phyloP scores from a whole-genome alignment of 2,888 invertebrate species.

The Aphodius sticticus region DNA sequence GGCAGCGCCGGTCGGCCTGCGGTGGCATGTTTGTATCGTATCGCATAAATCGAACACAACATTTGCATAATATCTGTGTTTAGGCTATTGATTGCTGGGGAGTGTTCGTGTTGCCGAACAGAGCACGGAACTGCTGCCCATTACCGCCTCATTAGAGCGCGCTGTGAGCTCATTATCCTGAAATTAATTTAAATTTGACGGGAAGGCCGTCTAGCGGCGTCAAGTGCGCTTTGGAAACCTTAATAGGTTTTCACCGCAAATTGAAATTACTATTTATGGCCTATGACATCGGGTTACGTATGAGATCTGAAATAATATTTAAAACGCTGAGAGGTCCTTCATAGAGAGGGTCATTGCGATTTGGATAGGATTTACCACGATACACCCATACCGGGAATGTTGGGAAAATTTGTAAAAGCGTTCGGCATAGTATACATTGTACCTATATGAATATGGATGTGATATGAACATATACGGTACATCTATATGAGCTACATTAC shows the following conservation, averaged over 20 bases:
- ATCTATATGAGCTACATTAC: no score
- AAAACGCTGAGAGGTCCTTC: not conserved
- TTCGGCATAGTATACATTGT: no score
- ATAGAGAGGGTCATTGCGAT: not conserved
- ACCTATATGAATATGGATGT: no score
- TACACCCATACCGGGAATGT: no score
- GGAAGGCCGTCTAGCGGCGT: conserved; percentile 4
- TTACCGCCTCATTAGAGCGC: conserved; percentile 40
- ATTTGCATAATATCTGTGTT: conserved; percentile 46
- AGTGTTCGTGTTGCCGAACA: conserved; percentile 7
- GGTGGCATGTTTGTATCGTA: conserved; percentile 45
- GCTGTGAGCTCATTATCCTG: conserved; percentile 31
- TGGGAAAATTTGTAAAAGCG: no score
- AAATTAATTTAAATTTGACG: conserved; percentile 37
- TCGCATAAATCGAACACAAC: conserved; percentile 46
- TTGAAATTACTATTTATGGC: not conserved
- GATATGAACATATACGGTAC: no score
- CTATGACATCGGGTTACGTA: conserved; percentile 13
- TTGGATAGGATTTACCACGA: no score
- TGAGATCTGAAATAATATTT: not conserved
- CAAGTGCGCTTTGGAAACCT: conserved; percentile 8
- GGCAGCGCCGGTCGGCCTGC: not conserved
- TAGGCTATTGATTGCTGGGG: conserved; percentile 26
- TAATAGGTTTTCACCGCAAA: not conserved
- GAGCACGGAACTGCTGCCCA: conserved; percentile 38